Conservation (phyloP, 2,888 invertebrate genomes). For the Machimus atricapillus region DNA sequence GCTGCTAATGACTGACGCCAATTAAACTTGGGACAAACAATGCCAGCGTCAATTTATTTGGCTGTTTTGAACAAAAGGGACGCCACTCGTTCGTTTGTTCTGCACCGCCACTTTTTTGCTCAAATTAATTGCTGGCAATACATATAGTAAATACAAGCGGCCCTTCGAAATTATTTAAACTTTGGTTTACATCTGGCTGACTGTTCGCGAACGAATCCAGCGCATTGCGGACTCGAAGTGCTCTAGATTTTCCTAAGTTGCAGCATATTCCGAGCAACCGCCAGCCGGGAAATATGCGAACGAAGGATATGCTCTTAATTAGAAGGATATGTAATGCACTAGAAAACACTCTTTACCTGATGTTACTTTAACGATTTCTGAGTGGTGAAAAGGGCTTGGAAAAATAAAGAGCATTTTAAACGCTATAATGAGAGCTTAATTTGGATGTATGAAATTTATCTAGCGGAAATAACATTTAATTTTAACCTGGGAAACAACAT, state of each 20-base stretch:
- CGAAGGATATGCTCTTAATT: not conserved
- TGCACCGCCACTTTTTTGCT: slow-evolving; percentile 15
- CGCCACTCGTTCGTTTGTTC: slow-evolving; percentile 1
- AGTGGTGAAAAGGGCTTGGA: not conserved
- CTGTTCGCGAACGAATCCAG: not conserved
- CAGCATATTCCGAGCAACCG: not conserved
- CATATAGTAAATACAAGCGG: slow-evolving; percentile 9
- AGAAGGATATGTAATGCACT: not conserved
- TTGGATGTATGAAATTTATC: not conserved
- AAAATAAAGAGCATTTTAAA: not conserved
- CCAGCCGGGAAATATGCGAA: not conserved
- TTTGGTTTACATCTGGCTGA: not conserved
- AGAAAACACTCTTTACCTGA: not conserved
- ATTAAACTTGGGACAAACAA: slow-evolving; percentile 34
- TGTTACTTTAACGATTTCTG: not conserved
- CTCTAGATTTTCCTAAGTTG: not conserved
- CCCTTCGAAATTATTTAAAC: not conserved
- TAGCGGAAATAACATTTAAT: not conserved
- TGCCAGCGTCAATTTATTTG: slow-evolving; percentile 32
- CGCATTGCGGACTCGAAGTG: not conserved
- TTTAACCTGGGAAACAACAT: not conserved
- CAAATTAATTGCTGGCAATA: slow-evolving; percentile 14
- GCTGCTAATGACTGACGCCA: slow-evolving; percentile 40
- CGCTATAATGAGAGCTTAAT: not conserved
- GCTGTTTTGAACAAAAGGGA: slow-evolving; percentile 23